Base-by-base conservation (phyloP, 2,797 vertebrate species). In the Numenius phaeopus region DNA sequence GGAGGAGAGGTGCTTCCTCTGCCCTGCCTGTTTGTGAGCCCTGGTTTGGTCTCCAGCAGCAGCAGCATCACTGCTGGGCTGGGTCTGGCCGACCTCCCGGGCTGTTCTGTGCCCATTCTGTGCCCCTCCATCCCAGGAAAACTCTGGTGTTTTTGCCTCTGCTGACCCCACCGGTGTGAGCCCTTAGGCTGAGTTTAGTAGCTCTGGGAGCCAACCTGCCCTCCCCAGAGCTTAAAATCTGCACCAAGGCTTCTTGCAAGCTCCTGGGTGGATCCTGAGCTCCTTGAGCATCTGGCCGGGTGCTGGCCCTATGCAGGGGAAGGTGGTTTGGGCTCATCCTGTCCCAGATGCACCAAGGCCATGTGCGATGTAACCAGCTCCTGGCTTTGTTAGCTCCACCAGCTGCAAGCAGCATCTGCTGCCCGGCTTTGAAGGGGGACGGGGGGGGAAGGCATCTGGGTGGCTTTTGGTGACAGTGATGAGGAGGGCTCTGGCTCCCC, bases 1-100 rank as follows among this genome's bases (percentile, higher is more conserved):
- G 46, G 46, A 73, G 73, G 72, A 72, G 73, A 59, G 54, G 37
- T 30, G 46, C 32, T 93, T 95, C 96, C 90, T 96, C 75, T 2
- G 4, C 27, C 23, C 40, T 0, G 0, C 52, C 42, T 67, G 57
- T 47, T 61, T 42, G 15, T 1, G 8, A 93, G 54, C 54, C 34
- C 42, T 10, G 54, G 21, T 47, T 39, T 1, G 1, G 24, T 75
- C 61, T 69, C 75, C 3, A 5, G 21, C 0, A 1, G n/a, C 64
- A 54, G 62, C 52, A 57, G 30, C 54, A 32, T 20, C 15, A 0
- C 55, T 24, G 50, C 50, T 0, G 2, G 39, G 39, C 59, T 1
- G 3, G 34, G 44, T 12, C 39, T 39, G 44, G 8, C 11, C 14
- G 29, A 7, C 27, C 49, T 61, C 73, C n/a, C 0, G 1, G 18